Evolutionary conservation across 2,113 vertebrate species (phyloP), one percentile per base, ranked within the genome.

Genomic region (Perognathus longimembris): DNA sequence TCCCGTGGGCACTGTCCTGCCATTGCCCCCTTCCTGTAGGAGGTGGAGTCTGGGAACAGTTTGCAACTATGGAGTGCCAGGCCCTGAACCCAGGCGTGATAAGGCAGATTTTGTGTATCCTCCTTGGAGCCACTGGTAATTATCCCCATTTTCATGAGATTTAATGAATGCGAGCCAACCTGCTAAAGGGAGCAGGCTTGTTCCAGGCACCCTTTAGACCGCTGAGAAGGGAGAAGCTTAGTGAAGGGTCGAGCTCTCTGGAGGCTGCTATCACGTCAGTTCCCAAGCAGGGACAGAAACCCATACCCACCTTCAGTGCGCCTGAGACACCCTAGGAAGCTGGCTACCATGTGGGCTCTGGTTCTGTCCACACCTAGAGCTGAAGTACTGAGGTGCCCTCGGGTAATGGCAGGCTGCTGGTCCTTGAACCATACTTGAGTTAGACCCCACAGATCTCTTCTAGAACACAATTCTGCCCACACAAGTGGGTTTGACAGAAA

Each of bases 371-470:
- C 24, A 14, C 24, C 5, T 18, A 28, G 63, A 45, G 63, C 88
- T 57, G 26, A 12, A 4, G 64, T 59, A 81, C 50, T 64, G 26
- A 69, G 57, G 69, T 42, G 22, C 42, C 50, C 67, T n/a, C 21
- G 5, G 40, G n/a, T 7, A 28, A 85, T 1, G 30, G 34, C 4
- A 32, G 74, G 30, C 50, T 67, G 50, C 26, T 28, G n/a, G 11
- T 3, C 59, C 9, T 1, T 3, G n/a, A 14, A 28, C 59, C 61
- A 21, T 24, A 32, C 57, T 82, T 34, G 80, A 69, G 17, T 57
- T 21, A 67, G 70, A 42, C 15, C 63, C 78, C 14, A 14, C 14
- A 12, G 17, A 26, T 40, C 42, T 40, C 0, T 0, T 69, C 73
- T 24, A 28, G 79, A 15, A 64, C 0, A 8, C 17, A 22, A 32